Percentiles rank a stretch among this genome's conserved stretches.
These are phyloP conservation scores for Manis javanica DNA, from an alignment of 2,797 vertebrate genomes.

Conservation along the genomic window DNA sequence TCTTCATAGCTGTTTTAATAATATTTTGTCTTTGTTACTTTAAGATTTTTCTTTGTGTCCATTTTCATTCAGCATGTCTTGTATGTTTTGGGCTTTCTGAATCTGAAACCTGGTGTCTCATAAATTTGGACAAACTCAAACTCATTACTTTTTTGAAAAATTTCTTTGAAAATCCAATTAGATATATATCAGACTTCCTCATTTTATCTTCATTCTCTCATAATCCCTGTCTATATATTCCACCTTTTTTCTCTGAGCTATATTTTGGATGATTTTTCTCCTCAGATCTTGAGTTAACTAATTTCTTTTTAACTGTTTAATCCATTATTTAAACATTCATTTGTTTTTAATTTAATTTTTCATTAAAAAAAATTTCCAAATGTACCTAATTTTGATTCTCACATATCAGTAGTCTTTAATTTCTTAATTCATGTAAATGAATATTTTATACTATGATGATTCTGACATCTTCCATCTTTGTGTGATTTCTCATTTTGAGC, in stretches of 20 bases:
- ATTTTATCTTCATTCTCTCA: not conserved
- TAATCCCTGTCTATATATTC: not conserved
- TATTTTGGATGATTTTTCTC: not conserved
- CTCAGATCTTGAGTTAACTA: not conserved
- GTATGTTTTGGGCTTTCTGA: not conserved
- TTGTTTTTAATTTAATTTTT: conserved; percentile 32
- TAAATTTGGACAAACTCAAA: conserved; percentile 3
- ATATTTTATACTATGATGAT: not conserved
- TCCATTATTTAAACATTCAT: not conserved
- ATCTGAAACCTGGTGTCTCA: not conserved
- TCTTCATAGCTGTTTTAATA: not conserved
- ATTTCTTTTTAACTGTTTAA: conserved; percentile 26
- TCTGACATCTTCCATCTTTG: conserved; percentile 9
- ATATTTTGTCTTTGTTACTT: not conserved
- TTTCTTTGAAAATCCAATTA: conserved; percentile 45
- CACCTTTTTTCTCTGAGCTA: not conserved
- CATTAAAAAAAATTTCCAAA: conserved; percentile 32
- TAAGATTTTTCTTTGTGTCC: not conserved
- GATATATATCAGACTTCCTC: not conserved
- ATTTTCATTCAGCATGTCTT: conserved; percentile 4
- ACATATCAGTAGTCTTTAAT: conserved; percentile 2
- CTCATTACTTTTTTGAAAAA: conserved; percentile 17
- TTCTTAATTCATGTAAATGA: not conserved
- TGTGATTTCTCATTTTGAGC: conserved; percentile 36
- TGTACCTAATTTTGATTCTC: not conserved